Conservation (phyloP, 1,140 invertebrate species). For the Mycetomoellerius zeteki region DNA sequence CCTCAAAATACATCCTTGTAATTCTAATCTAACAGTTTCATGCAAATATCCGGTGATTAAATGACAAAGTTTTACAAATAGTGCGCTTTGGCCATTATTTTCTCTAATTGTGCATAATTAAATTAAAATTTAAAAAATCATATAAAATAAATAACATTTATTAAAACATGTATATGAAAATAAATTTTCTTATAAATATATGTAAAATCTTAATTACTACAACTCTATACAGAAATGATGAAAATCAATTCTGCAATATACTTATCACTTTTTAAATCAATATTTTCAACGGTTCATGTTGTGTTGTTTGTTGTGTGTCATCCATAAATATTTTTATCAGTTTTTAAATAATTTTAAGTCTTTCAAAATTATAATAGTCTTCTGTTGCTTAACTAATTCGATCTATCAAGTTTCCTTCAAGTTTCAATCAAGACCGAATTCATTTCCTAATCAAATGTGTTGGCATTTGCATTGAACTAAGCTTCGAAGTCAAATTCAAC, state of each 20-base stretch:
- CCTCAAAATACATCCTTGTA: constrained; percentile 17
- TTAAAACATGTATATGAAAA: neutral
- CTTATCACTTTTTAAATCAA: neutral
- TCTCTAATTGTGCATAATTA: neutral
- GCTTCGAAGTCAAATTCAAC: constrained; percentile 7
- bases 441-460: neutral
- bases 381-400: neutral
- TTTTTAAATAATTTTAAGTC: neutral
- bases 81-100: neutral
- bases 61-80: neutral
- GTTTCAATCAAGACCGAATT: neutral
- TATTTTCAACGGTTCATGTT: neutral
- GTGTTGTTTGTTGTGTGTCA: too few species aligned
- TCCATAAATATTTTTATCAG: neutral
- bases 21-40: constrained; percentile 3
- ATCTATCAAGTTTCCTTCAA: neutral
- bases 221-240: neutral
- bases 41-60: constrained; percentile 8
- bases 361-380: neutral
- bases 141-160: neutral
- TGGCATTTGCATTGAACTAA: neutral
- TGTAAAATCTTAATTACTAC: constrained; percentile 1
- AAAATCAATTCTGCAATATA: neutral
- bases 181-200: neutral
- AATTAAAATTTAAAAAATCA: neutral